Conservation (phyloP, 2,113 vertebrate genomes). For the Cyprinodon brontotheroides region DNA sequence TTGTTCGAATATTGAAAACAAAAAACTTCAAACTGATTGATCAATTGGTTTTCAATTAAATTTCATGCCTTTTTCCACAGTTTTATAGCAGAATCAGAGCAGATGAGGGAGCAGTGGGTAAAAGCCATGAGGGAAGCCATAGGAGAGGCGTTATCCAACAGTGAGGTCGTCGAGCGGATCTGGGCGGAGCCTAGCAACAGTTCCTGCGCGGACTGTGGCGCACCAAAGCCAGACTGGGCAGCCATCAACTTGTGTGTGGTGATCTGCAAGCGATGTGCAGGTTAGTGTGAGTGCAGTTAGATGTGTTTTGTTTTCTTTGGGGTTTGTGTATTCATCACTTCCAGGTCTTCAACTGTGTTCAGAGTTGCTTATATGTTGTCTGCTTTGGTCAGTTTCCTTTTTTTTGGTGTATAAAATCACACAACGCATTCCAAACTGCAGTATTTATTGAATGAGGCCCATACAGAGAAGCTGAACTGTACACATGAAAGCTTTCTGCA, state of each 20-base stretch:
- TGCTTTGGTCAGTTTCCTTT: background rate
- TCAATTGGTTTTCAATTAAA: background rate
- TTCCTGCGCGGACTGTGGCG: slow-evolving; percentile 87
- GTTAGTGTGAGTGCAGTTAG: slow-evolving; percentile 65
- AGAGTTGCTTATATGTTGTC: background rate
- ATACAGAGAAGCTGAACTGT: too few species aligned
- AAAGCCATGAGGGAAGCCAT: slow-evolving; percentile 87
- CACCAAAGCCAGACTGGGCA: slow-evolving; percentile 89
- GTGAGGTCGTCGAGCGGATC: slow-evolving; percentile 86
- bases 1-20: background rate
- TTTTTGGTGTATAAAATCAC: too few species aligned
- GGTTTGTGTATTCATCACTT: background rate
- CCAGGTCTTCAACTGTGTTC: background rate
- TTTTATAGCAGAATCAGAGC: slow-evolving; percentile 87
- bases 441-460: too few species aligned
- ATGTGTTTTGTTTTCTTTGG: background rate
- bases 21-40: background rate
- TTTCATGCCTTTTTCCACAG: slow-evolving; percentile 68
- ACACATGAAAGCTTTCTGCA: too few species aligned
- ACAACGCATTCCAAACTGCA: too few species aligned
- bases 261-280: slow-evolving; percentile 94
- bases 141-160: slow-evolving; percentile 88
- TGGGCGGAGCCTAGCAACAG: slow-evolving; percentile 86
- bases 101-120: slow-evolving; percentile 89
- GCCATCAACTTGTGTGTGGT: slow-evolving; percentile 94